Conservation (phyloP, 1,140 invertebrate genomes). For the Andrena cerasifolii region DNA sequence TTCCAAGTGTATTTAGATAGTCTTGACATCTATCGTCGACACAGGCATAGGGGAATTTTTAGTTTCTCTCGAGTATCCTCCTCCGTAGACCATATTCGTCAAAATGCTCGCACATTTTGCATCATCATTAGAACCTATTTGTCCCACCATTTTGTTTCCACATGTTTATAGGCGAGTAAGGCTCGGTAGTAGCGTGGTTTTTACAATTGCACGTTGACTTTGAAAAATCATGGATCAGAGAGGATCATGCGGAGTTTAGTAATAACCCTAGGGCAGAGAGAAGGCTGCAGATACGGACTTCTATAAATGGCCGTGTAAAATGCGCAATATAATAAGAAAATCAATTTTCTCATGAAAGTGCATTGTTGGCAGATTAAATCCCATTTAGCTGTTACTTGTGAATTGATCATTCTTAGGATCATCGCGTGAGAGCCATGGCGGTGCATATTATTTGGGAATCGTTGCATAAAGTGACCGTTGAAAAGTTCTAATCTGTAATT, state of each 20-base stretch:
- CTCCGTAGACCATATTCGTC: neutral
- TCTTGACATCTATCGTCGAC: no score
- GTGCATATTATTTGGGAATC: neutral
- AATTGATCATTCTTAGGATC: neutral
- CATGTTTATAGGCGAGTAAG: constrained; percentile 31
- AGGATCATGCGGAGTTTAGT: neutral
- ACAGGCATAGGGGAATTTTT: neutral
- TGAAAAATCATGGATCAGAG: neutral
- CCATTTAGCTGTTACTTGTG: neutral
- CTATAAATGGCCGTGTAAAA: neutral
- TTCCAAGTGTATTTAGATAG: no score
- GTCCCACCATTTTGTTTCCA: constrained; percentile 63
- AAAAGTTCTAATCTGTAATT: neutral
- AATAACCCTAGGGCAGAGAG: neutral
- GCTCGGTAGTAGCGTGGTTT: no score
- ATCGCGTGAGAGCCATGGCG: neutral
- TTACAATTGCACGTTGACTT: no score
- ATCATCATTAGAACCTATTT: constrained; percentile 56
- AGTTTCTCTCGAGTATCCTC: neutral
- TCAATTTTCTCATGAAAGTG: neutral
- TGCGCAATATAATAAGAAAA: neutral
- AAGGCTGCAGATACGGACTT: neutral
- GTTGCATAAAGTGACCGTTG: neutral
- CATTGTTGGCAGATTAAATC: neutral
- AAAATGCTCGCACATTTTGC: constrained; percentile 36